Conservation (phyloP, 2,797 vertebrate species). For the Capromys pilorides region DNA sequence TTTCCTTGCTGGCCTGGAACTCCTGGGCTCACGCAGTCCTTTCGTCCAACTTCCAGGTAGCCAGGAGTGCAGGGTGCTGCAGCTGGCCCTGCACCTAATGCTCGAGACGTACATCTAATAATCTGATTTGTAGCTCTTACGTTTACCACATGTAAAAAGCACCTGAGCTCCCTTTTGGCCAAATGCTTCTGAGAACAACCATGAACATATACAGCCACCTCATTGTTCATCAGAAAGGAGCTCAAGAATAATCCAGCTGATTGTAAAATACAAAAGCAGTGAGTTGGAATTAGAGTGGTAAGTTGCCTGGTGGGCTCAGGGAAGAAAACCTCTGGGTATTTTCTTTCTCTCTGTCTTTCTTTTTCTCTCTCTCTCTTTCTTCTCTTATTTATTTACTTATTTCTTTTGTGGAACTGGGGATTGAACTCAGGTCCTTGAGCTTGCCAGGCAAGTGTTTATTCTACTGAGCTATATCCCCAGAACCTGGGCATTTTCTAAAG, state of each 20-base stretch:
- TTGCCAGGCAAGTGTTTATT: too few relatives aligned
- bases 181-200: not conserved
- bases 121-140: slow-evolving; percentile 34
- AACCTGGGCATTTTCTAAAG: not conserved
- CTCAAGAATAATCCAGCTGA: not conserved
- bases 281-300: slow-evolving; percentile 31
- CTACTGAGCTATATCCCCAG: too few relatives aligned
- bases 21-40: not conserved
- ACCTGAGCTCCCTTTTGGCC: not conserved
- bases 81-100: not conserved
- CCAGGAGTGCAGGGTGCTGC: not conserved
- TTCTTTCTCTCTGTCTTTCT: not conserved
- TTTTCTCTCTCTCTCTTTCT: too few relatives aligned
- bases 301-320: slow-evolving; percentile 6
- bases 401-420: too few relatives aligned
- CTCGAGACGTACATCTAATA: slow-evolving; percentile 16
- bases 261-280: not conserved
- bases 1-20: not conserved
- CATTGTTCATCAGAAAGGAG: not conserved
- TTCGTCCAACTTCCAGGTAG: not conserved
- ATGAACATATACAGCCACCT: not conserved
- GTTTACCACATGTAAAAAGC: not conserved
- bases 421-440: too few relatives aligned
- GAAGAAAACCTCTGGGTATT: slow-evolving; percentile 20
- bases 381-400: too few relatives aligned